phyloP scores from a whole-genome alignment of 2,113 vertebrate genomes.

The Tupaia chinensis region DNA sequence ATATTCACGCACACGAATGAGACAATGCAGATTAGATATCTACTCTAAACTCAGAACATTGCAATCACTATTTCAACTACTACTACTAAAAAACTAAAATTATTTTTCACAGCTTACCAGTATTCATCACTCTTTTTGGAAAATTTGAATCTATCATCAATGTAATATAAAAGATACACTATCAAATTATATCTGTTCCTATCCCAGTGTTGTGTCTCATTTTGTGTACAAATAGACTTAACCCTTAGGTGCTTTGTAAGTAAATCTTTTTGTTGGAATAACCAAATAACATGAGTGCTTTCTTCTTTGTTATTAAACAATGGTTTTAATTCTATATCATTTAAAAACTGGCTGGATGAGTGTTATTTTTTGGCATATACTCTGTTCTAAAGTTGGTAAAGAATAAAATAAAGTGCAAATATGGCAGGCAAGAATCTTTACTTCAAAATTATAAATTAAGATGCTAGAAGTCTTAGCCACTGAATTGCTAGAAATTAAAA shows the following conservation, averaged over 20 bases:
- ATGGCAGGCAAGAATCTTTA: conserved; percentile 40
- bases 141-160: not conserved
- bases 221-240: not conserved
- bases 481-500: conserved; percentile 46
- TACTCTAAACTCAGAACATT: conserved; percentile 2
- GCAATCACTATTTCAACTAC: not conserved
- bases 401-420: conserved; percentile 27
- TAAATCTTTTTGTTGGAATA: conserved; percentile 48
- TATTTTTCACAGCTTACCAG: not conserved
- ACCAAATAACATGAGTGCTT: not conserved
- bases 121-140: not conserved
- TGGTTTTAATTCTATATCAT: conserved; percentile 36
- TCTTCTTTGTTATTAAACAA: conserved; percentile 68
- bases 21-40: not conserved
- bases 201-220: not conserved
- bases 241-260: conserved; percentile 50
- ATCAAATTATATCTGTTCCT: not conserved
- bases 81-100: not conserved
- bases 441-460: conserved; percentile 44
- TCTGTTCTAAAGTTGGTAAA: not conserved
- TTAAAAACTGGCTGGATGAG: conserved; percentile 48
- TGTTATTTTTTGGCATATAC: conserved; percentile 28
- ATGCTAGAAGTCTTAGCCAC: conserved; percentile 25
- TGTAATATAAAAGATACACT: not conserved
- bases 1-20: not conserved